phyloP scores from a whole-genome alignment of 2,797 vertebrate genomes.

The Cephalopachus bancanus region DNA sequence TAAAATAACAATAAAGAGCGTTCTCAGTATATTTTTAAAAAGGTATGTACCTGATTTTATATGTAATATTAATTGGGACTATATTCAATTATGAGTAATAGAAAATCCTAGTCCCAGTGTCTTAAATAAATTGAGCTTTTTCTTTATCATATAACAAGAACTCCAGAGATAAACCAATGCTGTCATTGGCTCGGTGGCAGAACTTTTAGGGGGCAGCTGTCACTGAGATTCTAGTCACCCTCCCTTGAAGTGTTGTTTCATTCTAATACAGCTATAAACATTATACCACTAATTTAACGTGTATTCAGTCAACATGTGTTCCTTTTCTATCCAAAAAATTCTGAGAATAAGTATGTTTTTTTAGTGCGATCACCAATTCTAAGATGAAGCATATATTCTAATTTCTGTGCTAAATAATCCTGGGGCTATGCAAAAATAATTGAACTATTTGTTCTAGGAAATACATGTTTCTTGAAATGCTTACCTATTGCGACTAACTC shows the following conservation, averaged over 20 bases:
- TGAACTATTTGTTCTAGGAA: not conserved
- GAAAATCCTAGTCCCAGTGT: not conserved
- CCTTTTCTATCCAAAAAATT: not conserved
- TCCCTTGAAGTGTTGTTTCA: not conserved
- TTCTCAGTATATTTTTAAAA: slow-evolving; percentile 14
- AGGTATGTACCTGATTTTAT: not conserved
- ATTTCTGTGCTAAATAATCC: not conserved
- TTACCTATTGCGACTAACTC: not conserved
- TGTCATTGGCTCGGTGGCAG: not conserved
- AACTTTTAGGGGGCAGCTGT: not conserved
- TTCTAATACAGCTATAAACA: not conserved
- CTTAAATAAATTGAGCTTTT: not conserved
- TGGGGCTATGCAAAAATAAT: not conserved
- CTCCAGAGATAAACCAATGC: not conserved
- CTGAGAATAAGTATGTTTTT: not conserved
- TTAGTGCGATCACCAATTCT: not conserved
- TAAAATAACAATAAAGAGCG: not conserved
- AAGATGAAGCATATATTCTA: not conserved
- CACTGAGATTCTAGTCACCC: not conserved
- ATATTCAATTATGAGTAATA: not conserved
- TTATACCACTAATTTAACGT: not conserved
- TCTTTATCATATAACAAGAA: not conserved
- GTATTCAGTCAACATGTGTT: not conserved
- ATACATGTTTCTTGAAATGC: not conserved
- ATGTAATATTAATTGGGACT: not conserved